A percentile compares a stretch with the other conserved stretches of the same genome.
Evolutionary conservation across 2,888 invertebrate genomes (phyloP).

Genomic region (Torymus texanus): DNA sequence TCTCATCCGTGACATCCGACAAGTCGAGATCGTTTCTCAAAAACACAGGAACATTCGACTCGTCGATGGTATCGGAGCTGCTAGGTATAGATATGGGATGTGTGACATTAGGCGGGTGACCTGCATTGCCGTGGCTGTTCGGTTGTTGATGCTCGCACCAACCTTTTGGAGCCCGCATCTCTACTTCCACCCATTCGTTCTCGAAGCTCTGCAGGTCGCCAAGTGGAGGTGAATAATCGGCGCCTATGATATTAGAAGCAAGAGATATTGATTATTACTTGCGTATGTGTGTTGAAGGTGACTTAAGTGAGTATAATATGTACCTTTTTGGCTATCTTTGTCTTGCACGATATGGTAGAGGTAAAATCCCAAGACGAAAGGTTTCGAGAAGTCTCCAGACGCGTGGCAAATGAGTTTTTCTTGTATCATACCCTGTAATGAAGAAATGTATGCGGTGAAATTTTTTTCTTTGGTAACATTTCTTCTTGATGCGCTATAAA

Average conservation of each 20-base stretch:
- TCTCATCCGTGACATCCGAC: constrained; percentile 63
- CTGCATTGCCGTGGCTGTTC: constrained; percentile 56
- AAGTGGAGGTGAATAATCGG: constrained; percentile 81
- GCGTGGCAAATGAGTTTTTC: constrained; percentile 93
- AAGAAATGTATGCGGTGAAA: background rate
- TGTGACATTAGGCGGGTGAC: constrained; percentile 64
- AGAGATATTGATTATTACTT: too few relatives aligned
- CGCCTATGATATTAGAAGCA: constrained; percentile 62
- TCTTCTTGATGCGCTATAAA: too few relatives aligned
- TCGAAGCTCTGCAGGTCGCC: constrained; percentile 89
- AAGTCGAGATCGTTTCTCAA: constrained; percentile 69
- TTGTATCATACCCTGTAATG: constrained; percentile 81
- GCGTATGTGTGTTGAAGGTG: too few relatives aligned
- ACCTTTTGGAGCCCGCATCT: constrained; percentile 81
- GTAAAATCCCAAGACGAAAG: constrained; percentile 93
- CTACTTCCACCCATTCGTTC: constrained; percentile 94
- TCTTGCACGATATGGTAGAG: constrained; percentile 90
- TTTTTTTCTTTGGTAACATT: too few relatives aligned
- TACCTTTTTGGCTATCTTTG: constrained; percentile 76
- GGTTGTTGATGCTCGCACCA: constrained; percentile 71
- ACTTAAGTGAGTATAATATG: background rate
- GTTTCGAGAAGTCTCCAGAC: constrained; percentile 88
- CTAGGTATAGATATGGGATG: constrained; percentile 70
- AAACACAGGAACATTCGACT: constrained; percentile 70
- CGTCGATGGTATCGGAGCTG: constrained; percentile 68